Evolutionary conservation across 2,113 vertebrate species (phyloP), one percentile per base, ranked within the genome.

Genomic region (Mormoops blainvillei): DNA sequence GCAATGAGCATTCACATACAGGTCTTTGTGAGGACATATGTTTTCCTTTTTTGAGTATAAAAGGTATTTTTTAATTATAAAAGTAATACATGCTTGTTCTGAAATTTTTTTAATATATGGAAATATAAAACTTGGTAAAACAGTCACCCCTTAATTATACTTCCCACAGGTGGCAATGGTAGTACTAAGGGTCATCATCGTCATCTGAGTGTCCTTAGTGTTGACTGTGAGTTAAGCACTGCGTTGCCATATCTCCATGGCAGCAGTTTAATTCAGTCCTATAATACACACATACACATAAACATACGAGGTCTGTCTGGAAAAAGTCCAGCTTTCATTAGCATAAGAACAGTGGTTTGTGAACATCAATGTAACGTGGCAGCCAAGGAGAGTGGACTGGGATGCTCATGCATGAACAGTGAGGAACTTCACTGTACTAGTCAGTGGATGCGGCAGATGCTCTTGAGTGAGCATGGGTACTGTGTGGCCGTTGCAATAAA

Each of bases 21-120:
- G 24, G 43, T n/a, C 43, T 83, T 90, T 87, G 19, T 52, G 26
- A 45, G 33, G 4, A 58, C 67, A 61, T 65, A 33, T 12, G 3
- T 87, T 91, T 94, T 91, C 33, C 71, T 83, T 91, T 77, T 45
- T 71, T 90, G 24, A n/a, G n/a, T n/a, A 77, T 48, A 86, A 56
- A 24, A 19, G 52, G 9, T 26, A 63, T 73, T 7, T 93, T 91
- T 94, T 87, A 91, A 78, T 83, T 93, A 58, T 91, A 36, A 87
- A 93, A 91, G 76, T 78, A 90, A 48, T 86, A 45, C 7, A 26
- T 95, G 3, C 26, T 77, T 84, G 22, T 77, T 87, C 41, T 87
- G 50, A 56, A 94, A 78, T 52, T 56, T 71, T 87, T 87, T 88
- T 58, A 73, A 73, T 63, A 50, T 89, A 58, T 5, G 2, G 22